These are phyloP conservation scores for Brachionus paranguensis DNA, from an alignment of 1,140 invertebrate species.

Conservation along the genomic window DNA sequence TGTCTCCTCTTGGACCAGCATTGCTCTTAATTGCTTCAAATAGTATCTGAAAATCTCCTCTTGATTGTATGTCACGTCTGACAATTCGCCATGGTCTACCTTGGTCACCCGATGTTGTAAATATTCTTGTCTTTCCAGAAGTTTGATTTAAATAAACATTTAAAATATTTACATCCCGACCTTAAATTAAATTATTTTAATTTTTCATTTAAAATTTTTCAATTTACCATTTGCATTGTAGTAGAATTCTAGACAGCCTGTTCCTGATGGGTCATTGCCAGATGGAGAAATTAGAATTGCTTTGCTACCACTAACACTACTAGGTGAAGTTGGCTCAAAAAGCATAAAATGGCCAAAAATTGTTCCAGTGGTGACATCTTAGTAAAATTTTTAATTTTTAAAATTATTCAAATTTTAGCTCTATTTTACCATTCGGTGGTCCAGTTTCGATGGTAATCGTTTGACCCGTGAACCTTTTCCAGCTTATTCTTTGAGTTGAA, in stretches of 20 bases:
- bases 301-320: background rate
- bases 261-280: background rate
- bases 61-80: background rate
- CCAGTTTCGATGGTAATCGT: conserved; percentile 10
- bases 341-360: conserved; percentile 29
- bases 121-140: background rate
- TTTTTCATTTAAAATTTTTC: background rate
- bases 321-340: background rate
- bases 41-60: background rate
- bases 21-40: conserved; percentile 9
- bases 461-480: conserved; percentile 51
- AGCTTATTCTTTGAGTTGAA: conserved; percentile 68
- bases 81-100: background rate
- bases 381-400: background rate
- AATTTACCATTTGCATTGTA: conserved; percentile 49
- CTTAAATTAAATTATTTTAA: background rate
- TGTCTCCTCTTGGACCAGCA: background rate
- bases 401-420: background rate
- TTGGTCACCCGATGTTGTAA: conserved; percentile 15
- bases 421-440: background rate
- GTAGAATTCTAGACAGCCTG: conserved; percentile 59
- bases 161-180: background rate
- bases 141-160: conserved; percentile 7
- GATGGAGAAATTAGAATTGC: background rate
- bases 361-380: background rate